These are phyloP conservation scores for Patella depressa DNA, from an alignment of 2,888 invertebrate species.

Conservation along the genomic window DNA sequence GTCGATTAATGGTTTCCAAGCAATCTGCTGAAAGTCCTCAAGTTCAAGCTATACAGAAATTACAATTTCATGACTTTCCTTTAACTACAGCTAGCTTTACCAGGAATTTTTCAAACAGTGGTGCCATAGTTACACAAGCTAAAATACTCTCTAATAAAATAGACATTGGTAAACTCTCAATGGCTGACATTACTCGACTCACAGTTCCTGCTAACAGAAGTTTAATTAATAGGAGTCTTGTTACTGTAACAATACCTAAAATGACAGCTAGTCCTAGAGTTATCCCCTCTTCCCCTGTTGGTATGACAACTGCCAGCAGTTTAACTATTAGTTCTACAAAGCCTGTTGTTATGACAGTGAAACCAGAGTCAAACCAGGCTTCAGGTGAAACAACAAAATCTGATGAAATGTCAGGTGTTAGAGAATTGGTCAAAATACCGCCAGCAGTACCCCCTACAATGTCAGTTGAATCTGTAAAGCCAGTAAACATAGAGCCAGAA, in stretches of 20 bases:
- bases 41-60: constrained; percentile 58
- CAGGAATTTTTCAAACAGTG: constrained; percentile 32
- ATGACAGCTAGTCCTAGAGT: constrained; percentile 7
- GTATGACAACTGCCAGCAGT: too few species aligned
- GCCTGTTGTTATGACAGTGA: neutral
- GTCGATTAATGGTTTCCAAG: too few species aligned
- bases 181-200: neutral
- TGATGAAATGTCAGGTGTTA: neutral
- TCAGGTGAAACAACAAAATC: constrained; percentile 20
- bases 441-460: too few species aligned
- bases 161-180: constrained; percentile 21
- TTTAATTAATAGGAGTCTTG: constrained; percentile 7
- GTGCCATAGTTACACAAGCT: constrained; percentile 51
- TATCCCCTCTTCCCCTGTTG: neutral
- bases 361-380: neutral
- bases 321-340: neutral
- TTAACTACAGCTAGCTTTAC: constrained; percentile 51
- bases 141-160: constrained; percentile 42
- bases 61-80: constrained; percentile 65
- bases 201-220: neutral
- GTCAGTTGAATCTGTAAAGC: constrained; percentile 10
- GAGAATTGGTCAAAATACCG: neutral
- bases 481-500: constrained; percentile 17
- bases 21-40: constrained; percentile 17
- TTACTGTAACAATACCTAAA: neutral